Conservation (phyloP, 2,888 invertebrate species). For the Lysandra coridon region DNA sequence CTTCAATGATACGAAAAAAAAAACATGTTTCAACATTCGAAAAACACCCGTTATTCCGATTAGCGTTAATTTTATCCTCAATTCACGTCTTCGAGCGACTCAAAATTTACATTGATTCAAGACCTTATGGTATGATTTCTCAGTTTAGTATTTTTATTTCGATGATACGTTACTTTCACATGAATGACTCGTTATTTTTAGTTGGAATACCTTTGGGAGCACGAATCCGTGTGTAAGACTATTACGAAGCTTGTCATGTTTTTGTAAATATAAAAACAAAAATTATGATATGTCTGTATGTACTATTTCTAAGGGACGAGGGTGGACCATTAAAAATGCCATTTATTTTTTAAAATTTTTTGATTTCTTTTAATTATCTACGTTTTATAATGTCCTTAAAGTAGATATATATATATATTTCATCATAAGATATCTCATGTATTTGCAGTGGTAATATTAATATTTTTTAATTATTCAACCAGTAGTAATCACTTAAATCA, state of each 20-base stretch:
- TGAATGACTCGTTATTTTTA: slow-evolving; percentile 3
- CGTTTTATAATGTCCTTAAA: slow-evolving; percentile 82
- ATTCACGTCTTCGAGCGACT: neutral
- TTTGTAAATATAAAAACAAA: slow-evolving; percentile 69
- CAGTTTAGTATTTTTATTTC: neutral
- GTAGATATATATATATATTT: slow-evolving; percentile 76
- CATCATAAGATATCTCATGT: slow-evolving; percentile 82
- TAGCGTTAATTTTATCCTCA: neutral
- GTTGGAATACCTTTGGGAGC: slow-evolving; percentile 17
- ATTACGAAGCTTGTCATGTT: slow-evolving; percentile 49
- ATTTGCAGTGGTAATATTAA: slow-evolving; percentile 81
- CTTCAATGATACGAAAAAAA: no score
- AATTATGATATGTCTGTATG: slow-evolving; percentile 65
- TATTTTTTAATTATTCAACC: slow-evolving; percentile 78
- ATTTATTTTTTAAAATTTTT: slow-evolving; percentile 77
- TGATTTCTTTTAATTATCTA: slow-evolving; percentile 82
- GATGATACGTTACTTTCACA: neutral
- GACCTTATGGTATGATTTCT: neutral
- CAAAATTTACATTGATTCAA: neutral
- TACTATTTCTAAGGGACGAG: slow-evolving; percentile 51
- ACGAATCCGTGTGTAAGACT: slow-evolving; percentile 59
- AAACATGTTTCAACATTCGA: no score
- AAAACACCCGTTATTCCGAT: neutral
- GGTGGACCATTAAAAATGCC: slow-evolving; percentile 76
- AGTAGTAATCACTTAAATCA: slow-evolving; percentile 79